These are phyloP conservation scores for Pterobdella sp. DNA, from an alignment of 2,888 invertebrate species.

Conservation along the genomic window DNA sequence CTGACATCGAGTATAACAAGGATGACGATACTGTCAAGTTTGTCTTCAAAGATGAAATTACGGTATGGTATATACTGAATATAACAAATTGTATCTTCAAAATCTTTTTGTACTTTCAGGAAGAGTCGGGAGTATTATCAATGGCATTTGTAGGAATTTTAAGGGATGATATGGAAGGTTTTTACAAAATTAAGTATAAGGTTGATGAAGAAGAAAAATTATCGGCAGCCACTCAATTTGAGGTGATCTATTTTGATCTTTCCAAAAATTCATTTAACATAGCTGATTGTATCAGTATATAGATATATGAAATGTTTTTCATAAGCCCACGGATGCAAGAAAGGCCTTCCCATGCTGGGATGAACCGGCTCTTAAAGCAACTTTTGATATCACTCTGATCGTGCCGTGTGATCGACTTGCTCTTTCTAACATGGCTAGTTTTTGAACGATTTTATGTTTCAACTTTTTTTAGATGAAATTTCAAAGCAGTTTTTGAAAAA, in stretches of 20 bases:
- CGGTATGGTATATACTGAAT: slow-evolving; percentile 38
- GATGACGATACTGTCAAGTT: slow-evolving; percentile 45
- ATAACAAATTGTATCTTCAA: neutral
- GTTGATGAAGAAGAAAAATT: slow-evolving; percentile 68
- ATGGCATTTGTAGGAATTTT: slow-evolving; percentile 75
- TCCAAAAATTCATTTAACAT: too few relatives aligned
- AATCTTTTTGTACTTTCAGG: slow-evolving; percentile 38
- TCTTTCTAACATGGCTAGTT: slow-evolving; percentile 78
- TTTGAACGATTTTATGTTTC: neutral
- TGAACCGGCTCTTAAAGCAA: slow-evolving; percentile 78
- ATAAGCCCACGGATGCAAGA: slow-evolving; percentile 60
- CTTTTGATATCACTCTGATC: slow-evolving; percentile 70
- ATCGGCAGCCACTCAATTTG: slow-evolving; percentile 73
- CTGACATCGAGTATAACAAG: slow-evolving; percentile 39
- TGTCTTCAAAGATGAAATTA: slow-evolving; percentile 42
- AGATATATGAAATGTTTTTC: too few relatives aligned
- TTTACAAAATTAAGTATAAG: slow-evolving; percentile 79
- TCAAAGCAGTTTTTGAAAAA: neutral
- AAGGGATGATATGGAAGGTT: slow-evolving; percentile 88
- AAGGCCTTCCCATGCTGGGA: slow-evolving; percentile 84
- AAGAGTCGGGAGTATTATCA: slow-evolving; percentile 52
- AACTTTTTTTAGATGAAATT: neutral
- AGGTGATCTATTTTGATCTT: slow-evolving; percentile 44
- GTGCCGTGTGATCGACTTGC: slow-evolving; percentile 72
- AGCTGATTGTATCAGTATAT: too few relatives aligned